These are phyloP conservation scores for Gallinago solitaria DNA, from an alignment of 2,797 vertebrate genomes.

Conservation along the genomic window DNA sequence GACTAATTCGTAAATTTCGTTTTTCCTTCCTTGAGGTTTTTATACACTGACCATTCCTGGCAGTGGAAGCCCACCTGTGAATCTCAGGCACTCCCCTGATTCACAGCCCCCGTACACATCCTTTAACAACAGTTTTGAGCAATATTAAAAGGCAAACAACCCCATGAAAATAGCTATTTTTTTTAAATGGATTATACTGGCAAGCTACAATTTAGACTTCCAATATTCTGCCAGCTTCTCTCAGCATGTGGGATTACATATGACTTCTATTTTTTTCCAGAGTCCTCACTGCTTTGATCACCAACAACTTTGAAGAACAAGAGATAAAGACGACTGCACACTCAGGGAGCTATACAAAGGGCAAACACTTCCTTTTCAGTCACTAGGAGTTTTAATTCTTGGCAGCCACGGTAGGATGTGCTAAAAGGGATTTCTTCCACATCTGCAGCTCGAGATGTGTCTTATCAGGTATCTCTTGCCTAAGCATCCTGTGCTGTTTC, in stretches of 20 bases:
- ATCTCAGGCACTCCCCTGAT: neutral
- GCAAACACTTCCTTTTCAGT: slow-evolving; percentile 30
- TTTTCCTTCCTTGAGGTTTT: neutral
- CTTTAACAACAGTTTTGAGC: neutral
- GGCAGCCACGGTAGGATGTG: neutral
- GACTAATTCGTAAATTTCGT: neutral
- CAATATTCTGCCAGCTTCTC: neutral
- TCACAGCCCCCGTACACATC: neutral
- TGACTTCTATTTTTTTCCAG: neutral
- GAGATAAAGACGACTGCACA: slow-evolving; percentile 8
- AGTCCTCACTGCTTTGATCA: slow-evolving; percentile 37
- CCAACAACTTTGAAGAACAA: slow-evolving; percentile 29
- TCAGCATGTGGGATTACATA: neutral
- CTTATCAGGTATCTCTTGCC: neutral
- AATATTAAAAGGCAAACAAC: neutral
- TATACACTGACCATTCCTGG: neutral
- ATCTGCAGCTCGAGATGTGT: neutral
- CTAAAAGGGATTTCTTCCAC: slow-evolving; percentile 10
- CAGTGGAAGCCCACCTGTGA: neutral
- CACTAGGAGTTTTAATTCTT: slow-evolving; percentile 17
- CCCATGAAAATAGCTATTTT: neutral
- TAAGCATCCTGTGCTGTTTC: neutral
- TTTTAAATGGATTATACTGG: neutral
- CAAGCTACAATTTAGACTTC: neutral
- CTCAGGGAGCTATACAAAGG: slow-evolving; percentile 24